Conservation (phyloP, 2,888 invertebrate genomes). For the Melikaiella ostensackeni region DNA sequence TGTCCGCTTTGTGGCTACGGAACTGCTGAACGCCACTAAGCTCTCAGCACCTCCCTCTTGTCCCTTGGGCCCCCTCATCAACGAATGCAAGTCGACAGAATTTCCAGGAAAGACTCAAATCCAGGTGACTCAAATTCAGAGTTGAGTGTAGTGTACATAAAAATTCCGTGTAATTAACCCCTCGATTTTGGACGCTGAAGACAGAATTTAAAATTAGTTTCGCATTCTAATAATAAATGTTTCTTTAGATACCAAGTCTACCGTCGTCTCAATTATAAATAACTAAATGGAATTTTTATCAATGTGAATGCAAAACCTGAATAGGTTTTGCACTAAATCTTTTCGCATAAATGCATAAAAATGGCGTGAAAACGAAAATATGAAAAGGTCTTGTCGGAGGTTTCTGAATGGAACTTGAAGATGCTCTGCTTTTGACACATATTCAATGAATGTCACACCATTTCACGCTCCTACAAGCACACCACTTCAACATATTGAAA, state of each 20-base stretch:
- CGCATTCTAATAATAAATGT: background rate
- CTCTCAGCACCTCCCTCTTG: no score
- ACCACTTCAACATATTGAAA: background rate
- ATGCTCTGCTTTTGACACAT: slow-evolving; percentile 5
- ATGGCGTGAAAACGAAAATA: background rate
- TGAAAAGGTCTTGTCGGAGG: background rate
- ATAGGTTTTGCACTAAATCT: background rate
- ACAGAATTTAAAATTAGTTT: no score
- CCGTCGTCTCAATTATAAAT: background rate
- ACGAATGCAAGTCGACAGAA: no score
- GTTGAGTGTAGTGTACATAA: no score
- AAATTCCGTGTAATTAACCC: no score
- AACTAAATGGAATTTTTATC: background rate
- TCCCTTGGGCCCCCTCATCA: no score
- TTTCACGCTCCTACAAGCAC: background rate
- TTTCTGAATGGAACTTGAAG: background rate
- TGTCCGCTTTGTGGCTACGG: no score
- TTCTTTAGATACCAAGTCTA: background rate
- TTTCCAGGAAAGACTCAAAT: no score
- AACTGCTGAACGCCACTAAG: no score
- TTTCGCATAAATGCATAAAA: background rate
- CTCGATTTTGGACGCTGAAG: no score
- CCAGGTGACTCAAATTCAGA: no score
- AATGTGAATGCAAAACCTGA: background rate
- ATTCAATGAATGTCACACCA: background rate